Evolutionary conservation across 2,888 invertebrate genomes (phyloP).

Genomic region (Drosophila melanocephala): DNA sequence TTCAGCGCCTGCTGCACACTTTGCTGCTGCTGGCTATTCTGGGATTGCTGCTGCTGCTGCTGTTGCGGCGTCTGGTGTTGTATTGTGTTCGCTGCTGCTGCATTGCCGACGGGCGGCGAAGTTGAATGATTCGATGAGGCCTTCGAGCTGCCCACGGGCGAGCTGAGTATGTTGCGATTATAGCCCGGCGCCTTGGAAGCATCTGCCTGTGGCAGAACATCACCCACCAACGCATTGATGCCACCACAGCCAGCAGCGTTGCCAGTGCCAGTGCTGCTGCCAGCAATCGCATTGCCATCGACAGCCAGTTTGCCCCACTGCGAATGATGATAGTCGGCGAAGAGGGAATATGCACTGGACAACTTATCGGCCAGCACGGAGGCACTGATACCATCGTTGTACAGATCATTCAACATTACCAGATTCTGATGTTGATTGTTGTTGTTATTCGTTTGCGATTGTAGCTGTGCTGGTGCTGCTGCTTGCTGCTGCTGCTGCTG

Average conservation of each 20-base stretch:
- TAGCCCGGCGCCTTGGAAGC: slow-evolving; percentile 96
- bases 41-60: slow-evolving; percentile 14
- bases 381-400: slow-evolving; percentile 75
- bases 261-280: slow-evolving; percentile 51
- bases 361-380: slow-evolving; percentile 81
- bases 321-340: slow-evolving; percentile 89
- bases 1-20: slow-evolving; percentile 70
- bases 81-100: slow-evolving; percentile 25
- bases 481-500: slow-evolving; percentile 28
- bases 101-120: slow-evolving; percentile 86
- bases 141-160: slow-evolving; percentile 90
- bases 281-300: slow-evolving; percentile 56
- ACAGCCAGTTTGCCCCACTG: slow-evolving; percentile 85
- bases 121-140: slow-evolving; percentile 87
- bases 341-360: slow-evolving; percentile 92
- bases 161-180: slow-evolving; percentile 90
- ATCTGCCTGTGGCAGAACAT: slow-evolving; percentile 89
- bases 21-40: slow-evolving; percentile 51
- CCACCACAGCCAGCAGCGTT: slow-evolving; percentile 60
- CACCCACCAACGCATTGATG: slow-evolving; percentile 65
- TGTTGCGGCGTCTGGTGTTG: slow-evolving; percentile 45
- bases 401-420: slow-evolving; percentile 64
- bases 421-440: slow-evolving; percentile 69
- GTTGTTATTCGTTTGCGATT: slow-evolving; percentile 41
- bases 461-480: slow-evolving; percentile 42